Conservation (phyloP, 2,888 invertebrate genomes). For the Oasisia sp. region DNA sequence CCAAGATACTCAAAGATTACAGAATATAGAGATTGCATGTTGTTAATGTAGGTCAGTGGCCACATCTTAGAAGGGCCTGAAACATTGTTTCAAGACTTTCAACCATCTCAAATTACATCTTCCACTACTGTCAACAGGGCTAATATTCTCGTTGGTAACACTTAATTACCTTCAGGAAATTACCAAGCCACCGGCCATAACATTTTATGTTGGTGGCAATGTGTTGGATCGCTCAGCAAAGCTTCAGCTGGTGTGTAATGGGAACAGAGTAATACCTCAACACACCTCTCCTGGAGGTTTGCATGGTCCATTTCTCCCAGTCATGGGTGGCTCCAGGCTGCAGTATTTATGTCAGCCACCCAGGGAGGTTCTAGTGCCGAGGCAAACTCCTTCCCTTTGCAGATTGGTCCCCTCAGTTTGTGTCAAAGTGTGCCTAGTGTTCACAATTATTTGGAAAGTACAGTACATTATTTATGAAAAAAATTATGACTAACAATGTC, state of each 20-base stretch:
- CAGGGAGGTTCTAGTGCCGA: background rate
- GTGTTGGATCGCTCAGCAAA: background rate
- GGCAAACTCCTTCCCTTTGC: background rate
- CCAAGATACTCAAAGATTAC: background rate
- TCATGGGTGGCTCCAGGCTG: background rate
- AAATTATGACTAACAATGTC: background rate
- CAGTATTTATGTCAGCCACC: background rate
- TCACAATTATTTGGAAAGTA: background rate
- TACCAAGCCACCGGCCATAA: background rate
- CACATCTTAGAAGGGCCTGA: background rate
- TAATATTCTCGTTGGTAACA: background rate
- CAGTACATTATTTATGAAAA: background rate
- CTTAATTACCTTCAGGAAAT: background rate
- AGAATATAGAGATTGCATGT: background rate
- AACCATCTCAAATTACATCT: background rate
- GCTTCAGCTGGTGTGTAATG: background rate
- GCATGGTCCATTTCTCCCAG: background rate
- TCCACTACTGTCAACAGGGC: background rate
- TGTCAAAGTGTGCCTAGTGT: background rate
- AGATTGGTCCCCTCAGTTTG: background rate
- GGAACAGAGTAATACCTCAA: background rate
- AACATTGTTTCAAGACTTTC: background rate
- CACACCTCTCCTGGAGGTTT: background rate
- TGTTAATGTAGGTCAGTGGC: background rate
- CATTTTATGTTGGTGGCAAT: background rate